These are phyloP conservation scores for Porites lobata DNA, from an alignment of 92 coral and sea anemone genomes.

Conservation along the genomic window DNA sequence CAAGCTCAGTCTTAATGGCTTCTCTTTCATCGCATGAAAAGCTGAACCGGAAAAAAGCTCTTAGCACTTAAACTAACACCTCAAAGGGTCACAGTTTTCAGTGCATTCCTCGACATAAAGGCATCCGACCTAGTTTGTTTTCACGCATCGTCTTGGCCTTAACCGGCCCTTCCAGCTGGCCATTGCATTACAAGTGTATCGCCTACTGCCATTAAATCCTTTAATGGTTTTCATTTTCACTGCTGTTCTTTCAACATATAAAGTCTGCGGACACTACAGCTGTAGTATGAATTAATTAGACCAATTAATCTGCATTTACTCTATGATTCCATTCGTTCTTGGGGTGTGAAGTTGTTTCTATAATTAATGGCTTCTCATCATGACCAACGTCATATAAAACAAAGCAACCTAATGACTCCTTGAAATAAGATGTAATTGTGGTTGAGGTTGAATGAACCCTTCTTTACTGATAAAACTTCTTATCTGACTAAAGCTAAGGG, in stretches of 20 bases:
- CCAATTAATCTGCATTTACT: not conserved
- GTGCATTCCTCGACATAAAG: not conserved
- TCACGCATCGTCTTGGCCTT: not conserved
- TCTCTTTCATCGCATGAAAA: conserved; percentile 22
- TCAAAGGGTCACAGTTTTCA: conserved; percentile 7
- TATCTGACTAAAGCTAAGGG: no score
- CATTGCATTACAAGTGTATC: not conserved
- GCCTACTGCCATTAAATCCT: no score
- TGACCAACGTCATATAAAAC: no score
- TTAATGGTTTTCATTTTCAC: no score
- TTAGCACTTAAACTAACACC: not conserved
- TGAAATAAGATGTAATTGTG: no score
- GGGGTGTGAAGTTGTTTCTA: not conserved
- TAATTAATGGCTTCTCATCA: not conserved
- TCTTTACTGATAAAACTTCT: no score
- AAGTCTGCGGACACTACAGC: not conserved
- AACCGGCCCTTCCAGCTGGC: not conserved
- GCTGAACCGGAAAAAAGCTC: conserved; percentile 17
- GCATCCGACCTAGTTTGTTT: not conserved
- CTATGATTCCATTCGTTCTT: not conserved
- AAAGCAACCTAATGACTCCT: no score
- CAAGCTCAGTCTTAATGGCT: not conserved
- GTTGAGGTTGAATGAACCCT: no score
- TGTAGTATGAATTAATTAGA: not conserved
- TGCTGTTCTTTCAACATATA: not conserved